Evolutionary conservation across 2,888 invertebrate species (phyloP), one percentile per base, ranked within the genome.

Genomic region (Lasius fuliginosus): DNA sequence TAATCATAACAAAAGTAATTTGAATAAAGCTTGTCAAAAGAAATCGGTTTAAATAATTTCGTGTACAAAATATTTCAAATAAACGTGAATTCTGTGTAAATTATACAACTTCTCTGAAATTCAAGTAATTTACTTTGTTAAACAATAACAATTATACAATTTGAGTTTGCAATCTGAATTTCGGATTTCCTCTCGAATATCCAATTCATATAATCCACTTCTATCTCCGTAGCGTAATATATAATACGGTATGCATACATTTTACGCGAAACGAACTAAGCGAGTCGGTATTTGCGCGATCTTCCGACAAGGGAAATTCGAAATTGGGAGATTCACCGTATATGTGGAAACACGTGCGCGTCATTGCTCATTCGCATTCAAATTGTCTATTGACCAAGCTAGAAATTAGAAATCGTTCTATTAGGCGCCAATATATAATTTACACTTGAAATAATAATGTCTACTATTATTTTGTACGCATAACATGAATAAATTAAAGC

Each of bases 131-230:
- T 74, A 42, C 30, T 15, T 73, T 36, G 33, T 53, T 6, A 62
- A 65, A 67, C 67, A 65, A 49, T 23, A 64, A 30, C 49, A 49
- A 33, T 67, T 49, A 11, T 9, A 27, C 30, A 53, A 23, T 76
- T 76, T 49, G 65, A 36, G 67, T 36, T 76, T 46, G 75, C 46
- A 75, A 75, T 64, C 46, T 65, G 65, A 65, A 76, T 76, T 76
- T 67, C 49, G n/a, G 36, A 23, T 36, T 33, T 65, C 36, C 18
- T 76, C 67, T 76, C 76, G 49, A 67, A 76, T 76, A 49, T 49
- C 27, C 49, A 18, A 53, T 67, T 76, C 76, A 67, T 49, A 49
- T 76, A 76, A 76, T 67, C 67, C 76, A 76, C 18, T 36, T 36
- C 18, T 49, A 76, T 67, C 49, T 65, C 67, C 49, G 67, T 36